Conservation (phyloP, 2,888 invertebrate species). For the Drosophila antonietae region DNA sequence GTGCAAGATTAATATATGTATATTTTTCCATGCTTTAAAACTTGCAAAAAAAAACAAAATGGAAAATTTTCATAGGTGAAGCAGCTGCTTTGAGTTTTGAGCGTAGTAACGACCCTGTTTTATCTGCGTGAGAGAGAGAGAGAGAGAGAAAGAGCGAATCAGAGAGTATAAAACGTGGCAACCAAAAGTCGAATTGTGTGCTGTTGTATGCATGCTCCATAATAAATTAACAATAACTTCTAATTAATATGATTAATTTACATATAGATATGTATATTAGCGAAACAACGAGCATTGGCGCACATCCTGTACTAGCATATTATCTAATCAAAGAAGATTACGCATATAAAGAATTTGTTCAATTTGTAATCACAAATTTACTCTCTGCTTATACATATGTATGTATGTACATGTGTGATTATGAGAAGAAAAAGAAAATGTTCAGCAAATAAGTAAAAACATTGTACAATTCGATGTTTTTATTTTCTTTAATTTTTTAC, state of each 20-base stretch:
- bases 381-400: not conserved
- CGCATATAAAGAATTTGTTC: slow-evolving; percentile 16
- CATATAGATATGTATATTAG: not conserved
- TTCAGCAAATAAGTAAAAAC: slow-evolving; percentile 31
- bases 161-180: slow-evolving; percentile 42
- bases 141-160: slow-evolving; percentile 1
- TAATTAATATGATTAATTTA: slow-evolving; percentile 37
- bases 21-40: slow-evolving; percentile 19
- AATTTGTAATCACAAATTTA: slow-evolving; percentile 34
- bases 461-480: slow-evolving; percentile 18
- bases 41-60: slow-evolving; percentile 4
- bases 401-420: too few relatives aligned
- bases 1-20: slow-evolving; percentile 31
- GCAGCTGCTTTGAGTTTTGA: slow-evolving; percentile 32
- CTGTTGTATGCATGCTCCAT: slow-evolving; percentile 16
- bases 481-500: slow-evolving; percentile 4
- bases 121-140: slow-evolving; percentile 5
- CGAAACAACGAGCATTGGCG: slow-evolving; percentile 19
- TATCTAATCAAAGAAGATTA: slow-evolving; percentile 54
- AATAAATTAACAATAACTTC: slow-evolving; percentile 38
- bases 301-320: slow-evolving; percentile 50
- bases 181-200: slow-evolving; percentile 2
- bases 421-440: slow-evolving; percentile 19
- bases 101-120: slow-evolving; percentile 38
- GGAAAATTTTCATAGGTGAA: slow-evolving; percentile 21